Percentiles rank a stretch among this genome's conserved stretches.
Evolutionary conservation across 64 coral and sea anemone genomes (phyloP).

Genomic region (Montipora efflorescens): DNA sequence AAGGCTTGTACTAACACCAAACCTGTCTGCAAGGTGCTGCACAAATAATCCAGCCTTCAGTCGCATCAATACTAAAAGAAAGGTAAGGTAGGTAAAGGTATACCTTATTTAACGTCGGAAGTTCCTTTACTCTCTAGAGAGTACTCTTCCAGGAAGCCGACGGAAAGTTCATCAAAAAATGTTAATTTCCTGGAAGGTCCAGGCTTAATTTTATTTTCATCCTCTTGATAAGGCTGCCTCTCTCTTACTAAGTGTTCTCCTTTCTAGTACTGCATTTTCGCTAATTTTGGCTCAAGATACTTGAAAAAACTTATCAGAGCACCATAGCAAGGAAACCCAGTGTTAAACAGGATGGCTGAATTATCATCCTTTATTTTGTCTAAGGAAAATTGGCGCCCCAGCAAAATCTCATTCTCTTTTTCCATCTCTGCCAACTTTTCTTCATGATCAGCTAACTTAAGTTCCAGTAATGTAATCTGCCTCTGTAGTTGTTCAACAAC

Average conservation of each 20-base stretch:
- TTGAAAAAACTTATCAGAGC: slow-evolving; percentile 21
- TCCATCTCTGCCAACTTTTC: not conserved
- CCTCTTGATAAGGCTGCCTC: slow-evolving; percentile 17
- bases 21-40: slow-evolving; percentile 42
- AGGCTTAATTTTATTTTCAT: slow-evolving; percentile 31
- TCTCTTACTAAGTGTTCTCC: not conserved
- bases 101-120: no score
- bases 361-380: slow-evolving; percentile 74
- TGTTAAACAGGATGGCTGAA: not conserved
- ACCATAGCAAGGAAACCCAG: slow-evolving; percentile 11
- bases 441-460: not conserved
- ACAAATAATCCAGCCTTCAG: slow-evolving; percentile 60
- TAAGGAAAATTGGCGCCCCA: slow-evolving; percentile 20
- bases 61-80: slow-evolving; percentile 46
- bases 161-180: slow-evolving; percentile 6
- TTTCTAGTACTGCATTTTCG: slow-evolving; percentile 68
- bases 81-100: no score
- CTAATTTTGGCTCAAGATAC: slow-evolving; percentile 59
- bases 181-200: slow-evolving; percentile 34
- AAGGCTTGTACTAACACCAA: slow-evolving; percentile 36
- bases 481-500: not conserved
- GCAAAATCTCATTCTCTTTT: not conserved
- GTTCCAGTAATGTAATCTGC: not conserved
- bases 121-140: no score
- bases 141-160: no score